Base-by-base conservation (phyloP, 2,797 vertebrate species). In the Lateolabrax maculatus region DNA sequence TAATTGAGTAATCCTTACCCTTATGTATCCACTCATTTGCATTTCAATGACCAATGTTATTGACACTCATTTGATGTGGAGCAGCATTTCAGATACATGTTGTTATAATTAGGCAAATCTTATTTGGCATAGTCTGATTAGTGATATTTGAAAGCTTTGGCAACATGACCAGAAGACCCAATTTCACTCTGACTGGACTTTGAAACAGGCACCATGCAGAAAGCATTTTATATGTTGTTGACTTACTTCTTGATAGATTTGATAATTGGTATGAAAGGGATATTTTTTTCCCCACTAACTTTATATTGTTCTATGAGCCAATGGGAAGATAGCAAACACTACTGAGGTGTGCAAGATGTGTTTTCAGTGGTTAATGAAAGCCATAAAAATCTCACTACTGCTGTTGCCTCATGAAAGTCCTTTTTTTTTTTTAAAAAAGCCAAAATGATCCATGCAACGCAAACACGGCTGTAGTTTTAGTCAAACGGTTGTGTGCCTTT, bases 1-100 rank as follows among this genome's bases (percentile, higher is more conserved):
- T 75, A 73, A 84, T 19, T 78, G 75, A 87, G 78, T 76, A 83
- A 85, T 79, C 75, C 70, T 51, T 31, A 51, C 41, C 78, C 75
- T 78, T 71, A 84, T 84, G 16, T 66, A 75, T n/a, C 56, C 63
- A 19, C 62, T 81, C 23, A 87, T 90, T 91, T 86, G 76, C 84
- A 90, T 90, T 75, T 81, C 85, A 76, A 79, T 74, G 52, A 74
- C 49, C 48, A 66, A 73, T 69, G 83, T 84, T 87, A 87, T 79
- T 72, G 52, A 78, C 79, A 80, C 81, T 71, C 71, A 72, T 88
- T 82, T 83, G 84, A 87, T 63, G 75, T 44, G 41, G 36, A 83
- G 66, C 51, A 58, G 52, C 57, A 74, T 74, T 77, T 73, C 44
- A 66, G 73, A 83, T 67, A 61, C 55, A 75, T 72, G 80, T 71